phyloP scores from a whole-genome alignment of 2,888 invertebrate species.

The Hypolimnas misippus region DNA sequence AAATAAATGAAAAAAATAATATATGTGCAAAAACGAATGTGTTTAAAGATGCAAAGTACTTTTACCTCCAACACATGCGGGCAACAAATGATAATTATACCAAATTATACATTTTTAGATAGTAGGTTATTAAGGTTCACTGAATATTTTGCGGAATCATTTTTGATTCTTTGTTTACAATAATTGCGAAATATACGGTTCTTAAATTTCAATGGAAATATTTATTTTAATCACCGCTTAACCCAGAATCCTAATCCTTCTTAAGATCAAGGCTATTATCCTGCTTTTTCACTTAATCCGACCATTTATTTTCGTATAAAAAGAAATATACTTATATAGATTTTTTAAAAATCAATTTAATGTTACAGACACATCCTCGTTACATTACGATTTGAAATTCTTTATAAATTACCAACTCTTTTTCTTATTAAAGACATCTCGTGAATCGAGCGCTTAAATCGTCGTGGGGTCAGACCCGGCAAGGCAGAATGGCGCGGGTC shows the following conservation, averaged over 20 bases:
- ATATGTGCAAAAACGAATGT: too few species aligned
- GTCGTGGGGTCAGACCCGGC: conserved; percentile 87
- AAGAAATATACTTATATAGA: not conserved
- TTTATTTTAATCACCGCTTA: too few species aligned
- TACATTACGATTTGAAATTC: not conserved
- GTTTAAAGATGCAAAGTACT: too few species aligned
- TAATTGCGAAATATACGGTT: too few species aligned
- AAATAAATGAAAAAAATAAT: too few species aligned
- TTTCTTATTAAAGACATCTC: conserved; percentile 85
- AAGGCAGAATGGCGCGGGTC: conserved; percentile 85
- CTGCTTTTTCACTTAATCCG: too few species aligned
- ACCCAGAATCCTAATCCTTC: too few species aligned
- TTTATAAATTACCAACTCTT: not conserved
- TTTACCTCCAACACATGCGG: not conserved
- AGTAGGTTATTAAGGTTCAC: not conserved
- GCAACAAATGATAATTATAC: not conserved
- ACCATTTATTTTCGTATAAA: not conserved
- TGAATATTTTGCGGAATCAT: too few species aligned
- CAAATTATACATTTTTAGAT: not conserved
- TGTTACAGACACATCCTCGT: too few species aligned
- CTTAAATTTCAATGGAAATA: too few species aligned
- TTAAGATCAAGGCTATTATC: too few species aligned
- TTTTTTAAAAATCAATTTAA: not conserved
- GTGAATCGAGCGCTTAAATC: conserved; percentile 89
- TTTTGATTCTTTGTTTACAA: too few species aligned